phyloP scores from a whole-genome alignment of 2,113 vertebrate species.

The Climacteris rufus region DNA sequence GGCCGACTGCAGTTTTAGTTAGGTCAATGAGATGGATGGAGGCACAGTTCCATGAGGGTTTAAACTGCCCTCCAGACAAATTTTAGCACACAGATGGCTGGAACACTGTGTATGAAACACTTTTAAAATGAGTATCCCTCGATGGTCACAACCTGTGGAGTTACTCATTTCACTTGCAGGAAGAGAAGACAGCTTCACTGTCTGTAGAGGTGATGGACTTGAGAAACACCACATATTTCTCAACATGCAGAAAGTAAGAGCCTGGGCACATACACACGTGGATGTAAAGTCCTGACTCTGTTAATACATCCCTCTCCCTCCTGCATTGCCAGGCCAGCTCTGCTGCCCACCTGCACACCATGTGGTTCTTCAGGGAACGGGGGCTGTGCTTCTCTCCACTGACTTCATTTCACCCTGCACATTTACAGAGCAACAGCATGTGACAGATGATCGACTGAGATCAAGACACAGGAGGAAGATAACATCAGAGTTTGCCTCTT shows the following conservation, averaged over 20 bases:
- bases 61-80: neutral
- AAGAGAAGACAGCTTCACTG: neutral
- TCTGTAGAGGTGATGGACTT: neutral
- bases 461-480: neutral
- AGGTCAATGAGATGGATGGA: neutral
- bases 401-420: neutral
- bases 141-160: neutral
- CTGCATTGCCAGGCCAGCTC: neutral
- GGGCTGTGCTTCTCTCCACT: neutral
- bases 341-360: constrained; percentile 7
- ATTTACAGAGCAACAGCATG: neutral
- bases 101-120: neutral
- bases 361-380: neutral
- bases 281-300: neutral
- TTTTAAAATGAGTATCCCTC: neutral
- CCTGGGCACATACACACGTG: neutral
- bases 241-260: neutral
- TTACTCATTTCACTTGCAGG: neutral
- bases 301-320: neutral
- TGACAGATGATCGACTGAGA: neutral
- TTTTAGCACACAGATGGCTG: neutral
- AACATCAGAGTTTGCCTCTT: neutral
- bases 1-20: neutral
- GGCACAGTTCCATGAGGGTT: neutral
- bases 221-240: neutral